Evolutionary conservation across 1,140 invertebrate species (phyloP).

Genomic region (Drosophila bocki): DNA sequence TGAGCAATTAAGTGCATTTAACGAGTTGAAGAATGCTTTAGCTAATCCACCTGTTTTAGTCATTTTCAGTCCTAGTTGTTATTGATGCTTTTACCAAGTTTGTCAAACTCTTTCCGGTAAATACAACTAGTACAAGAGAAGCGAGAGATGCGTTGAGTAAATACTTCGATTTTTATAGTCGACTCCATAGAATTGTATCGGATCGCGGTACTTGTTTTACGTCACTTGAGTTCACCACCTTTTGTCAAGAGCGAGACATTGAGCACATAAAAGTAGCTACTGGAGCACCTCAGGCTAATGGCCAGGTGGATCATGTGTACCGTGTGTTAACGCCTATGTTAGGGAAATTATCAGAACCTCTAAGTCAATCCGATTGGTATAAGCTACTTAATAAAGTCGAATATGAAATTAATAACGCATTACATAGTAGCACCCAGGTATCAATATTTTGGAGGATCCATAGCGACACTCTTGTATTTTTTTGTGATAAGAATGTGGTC

Average conservation of each 20-base stretch:
- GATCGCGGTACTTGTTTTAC: conserved; percentile 12
- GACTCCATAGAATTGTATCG: background rate
- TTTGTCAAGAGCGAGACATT: background rate
- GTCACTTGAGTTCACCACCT: conserved; percentile 12
- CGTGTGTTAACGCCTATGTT: conserved; percentile 4
- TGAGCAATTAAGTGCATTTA: background rate
- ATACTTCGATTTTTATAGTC: conserved; percentile 2
- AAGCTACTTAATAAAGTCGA: no score
- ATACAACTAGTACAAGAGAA: conserved; percentile 7
- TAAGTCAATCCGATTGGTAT: no score
- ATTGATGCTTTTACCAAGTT: conserved; percentile 10
- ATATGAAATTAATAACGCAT: no score
- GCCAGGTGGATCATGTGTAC: conserved; percentile 1
- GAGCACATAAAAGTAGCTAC: conserved; percentile 9
- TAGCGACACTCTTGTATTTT: no score
- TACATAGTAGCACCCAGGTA: no score
- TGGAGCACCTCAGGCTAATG: conserved; percentile 2
- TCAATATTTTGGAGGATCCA: no score
- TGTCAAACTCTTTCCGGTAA: background rate
- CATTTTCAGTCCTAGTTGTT: background rate
- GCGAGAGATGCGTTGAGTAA: conserved; percentile 5
- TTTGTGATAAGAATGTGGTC: no score
- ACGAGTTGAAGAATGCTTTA: background rate
- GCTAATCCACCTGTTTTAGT: background rate
- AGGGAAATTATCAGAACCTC: conserved; percentile 6